Base-by-base conservation (phyloP, 2,888 invertebrate species). In the Crepidodera aurea region DNA sequence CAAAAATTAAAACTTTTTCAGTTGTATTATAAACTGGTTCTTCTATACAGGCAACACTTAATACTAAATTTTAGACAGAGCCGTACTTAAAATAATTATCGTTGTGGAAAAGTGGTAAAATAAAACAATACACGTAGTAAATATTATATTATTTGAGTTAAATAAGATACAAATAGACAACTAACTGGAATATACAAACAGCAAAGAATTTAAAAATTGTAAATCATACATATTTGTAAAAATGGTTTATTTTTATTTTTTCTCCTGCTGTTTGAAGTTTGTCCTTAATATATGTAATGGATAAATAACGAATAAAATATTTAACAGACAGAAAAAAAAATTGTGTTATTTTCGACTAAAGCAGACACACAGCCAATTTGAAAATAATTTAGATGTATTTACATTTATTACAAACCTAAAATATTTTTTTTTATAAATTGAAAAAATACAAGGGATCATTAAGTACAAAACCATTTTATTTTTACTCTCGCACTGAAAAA, bases 301-400 rank as follows among this genome's bases (percentile, higher is more conserved):
- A n/a, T n/a, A n/a, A n/a, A n/a, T n/a, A n/a, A n/a, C n/a, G 12
- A 12, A 34, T 8, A 34, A 34, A 34, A 34, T n/a, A 12, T 34
- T 3, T 32, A 32, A 32, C 32, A 32, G 32, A 32, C 32, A 32
- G 32, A 32, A 32, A 32, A 6, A 32, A 32, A 32, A 42, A 42
- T 7, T 10, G 6, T 2, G n/a, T 42, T 42, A 8, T 71, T 74
- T 76, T 77, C 75, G 76, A 77, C 77, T 77, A 77, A 74, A 75
- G 69, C 68, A 73, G 75, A 75, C 75, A 78, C 78, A 78, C 78
- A 78, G 78, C 78, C 78, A 65, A 57, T 66, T 64, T 59, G 48
- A 56, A 39, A 65, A 54, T 67, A 65, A 67, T 67, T 67, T 67
- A 64, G 67, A 67, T 60, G 55, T 66, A 66, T 64, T 58, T 66